A percentile compares a stretch with the other conserved stretches of the same genome.
Evolutionary conservation across 2,888 invertebrate species (phyloP).

Genomic region (Limnephilus auricula): DNA sequence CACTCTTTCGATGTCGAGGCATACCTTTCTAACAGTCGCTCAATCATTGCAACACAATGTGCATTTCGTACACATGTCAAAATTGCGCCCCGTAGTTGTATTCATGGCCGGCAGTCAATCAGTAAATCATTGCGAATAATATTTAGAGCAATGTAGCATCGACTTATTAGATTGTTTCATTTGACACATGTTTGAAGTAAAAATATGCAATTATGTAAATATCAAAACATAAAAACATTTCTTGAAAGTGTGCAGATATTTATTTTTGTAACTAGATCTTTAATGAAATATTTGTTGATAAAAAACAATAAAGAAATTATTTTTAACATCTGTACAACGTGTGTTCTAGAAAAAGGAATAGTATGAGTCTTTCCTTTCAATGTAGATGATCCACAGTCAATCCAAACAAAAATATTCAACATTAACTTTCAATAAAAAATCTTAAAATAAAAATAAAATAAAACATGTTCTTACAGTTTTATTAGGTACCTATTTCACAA

Average conservation of each 20-base stretch:
- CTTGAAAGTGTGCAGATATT: background rate
- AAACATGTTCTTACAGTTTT: background rate
- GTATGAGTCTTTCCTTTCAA: background rate
- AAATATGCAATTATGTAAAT: background rate
- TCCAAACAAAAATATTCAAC: background rate
- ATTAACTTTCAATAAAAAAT: too few relatives aligned
- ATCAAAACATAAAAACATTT: background rate
- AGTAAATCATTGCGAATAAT: too few relatives aligned
- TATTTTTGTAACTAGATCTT: background rate
- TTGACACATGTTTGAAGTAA: background rate
- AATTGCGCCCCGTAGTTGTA: too few relatives aligned
- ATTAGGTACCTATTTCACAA: background rate
- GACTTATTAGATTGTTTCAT: background rate
- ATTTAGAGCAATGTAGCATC: too few relatives aligned
- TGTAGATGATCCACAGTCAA: background rate
- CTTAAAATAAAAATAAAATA: background rate
- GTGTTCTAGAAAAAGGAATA: background rate
- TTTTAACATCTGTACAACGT: background rate
- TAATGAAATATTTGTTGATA: background rate
- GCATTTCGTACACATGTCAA: too few relatives aligned
- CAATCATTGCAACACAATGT: too few relatives aligned
- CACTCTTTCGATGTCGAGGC: too few relatives aligned
- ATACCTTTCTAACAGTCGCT: too few relatives aligned
- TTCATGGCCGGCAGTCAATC: too few relatives aligned
- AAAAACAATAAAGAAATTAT: background rate